Evolutionary conservation across 1,140 invertebrate species (phyloP).

Genomic region (Papilio xuthus): DNA sequence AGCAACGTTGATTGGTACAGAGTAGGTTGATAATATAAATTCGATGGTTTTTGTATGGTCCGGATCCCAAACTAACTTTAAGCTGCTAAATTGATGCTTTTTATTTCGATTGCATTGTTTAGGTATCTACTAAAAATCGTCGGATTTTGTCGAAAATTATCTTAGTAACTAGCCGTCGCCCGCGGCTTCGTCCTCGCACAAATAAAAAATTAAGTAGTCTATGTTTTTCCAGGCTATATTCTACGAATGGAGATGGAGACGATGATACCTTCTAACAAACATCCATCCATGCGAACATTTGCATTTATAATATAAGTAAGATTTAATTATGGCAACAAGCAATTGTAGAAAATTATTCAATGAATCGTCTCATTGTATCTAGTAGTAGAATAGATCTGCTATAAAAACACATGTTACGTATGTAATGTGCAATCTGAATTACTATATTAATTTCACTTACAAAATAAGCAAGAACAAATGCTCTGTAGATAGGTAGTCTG

Average conservation of each 20-base stretch:
- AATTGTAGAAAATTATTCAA: too few relatives aligned
- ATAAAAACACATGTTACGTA: background rate
- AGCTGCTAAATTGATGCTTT: background rate
- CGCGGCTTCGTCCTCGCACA: too few relatives aligned
- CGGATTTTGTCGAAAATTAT: too few relatives aligned
- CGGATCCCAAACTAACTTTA: background rate
- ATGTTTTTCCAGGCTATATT: too few relatives aligned
- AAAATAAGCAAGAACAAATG: background rate
- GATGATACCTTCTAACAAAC: too few relatives aligned
- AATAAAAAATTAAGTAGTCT: too few relatives aligned
- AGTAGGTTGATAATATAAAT: constrained; percentile 39
- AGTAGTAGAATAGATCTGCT: background rate
- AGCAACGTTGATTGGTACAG: constrained; percentile 50
- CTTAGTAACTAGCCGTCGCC: too few relatives aligned
- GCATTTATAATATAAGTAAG: too few relatives aligned
- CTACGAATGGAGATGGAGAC: too few relatives aligned
- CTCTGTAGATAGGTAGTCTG: constrained; percentile 34
- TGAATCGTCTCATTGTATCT: background rate
- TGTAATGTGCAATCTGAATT: background rate
- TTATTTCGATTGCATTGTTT: background rate
- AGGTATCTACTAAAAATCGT: too few relatives aligned
- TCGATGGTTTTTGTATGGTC: background rate
- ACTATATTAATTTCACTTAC: background rate
- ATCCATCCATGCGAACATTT: too few relatives aligned
- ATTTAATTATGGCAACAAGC: too few relatives aligned